Percentiles rank a stretch among this genome's conserved stretches.
Evolutionary conservation across 2,888 invertebrate species (phyloP).

Genomic region (Pediacus dermestoides): DNA sequence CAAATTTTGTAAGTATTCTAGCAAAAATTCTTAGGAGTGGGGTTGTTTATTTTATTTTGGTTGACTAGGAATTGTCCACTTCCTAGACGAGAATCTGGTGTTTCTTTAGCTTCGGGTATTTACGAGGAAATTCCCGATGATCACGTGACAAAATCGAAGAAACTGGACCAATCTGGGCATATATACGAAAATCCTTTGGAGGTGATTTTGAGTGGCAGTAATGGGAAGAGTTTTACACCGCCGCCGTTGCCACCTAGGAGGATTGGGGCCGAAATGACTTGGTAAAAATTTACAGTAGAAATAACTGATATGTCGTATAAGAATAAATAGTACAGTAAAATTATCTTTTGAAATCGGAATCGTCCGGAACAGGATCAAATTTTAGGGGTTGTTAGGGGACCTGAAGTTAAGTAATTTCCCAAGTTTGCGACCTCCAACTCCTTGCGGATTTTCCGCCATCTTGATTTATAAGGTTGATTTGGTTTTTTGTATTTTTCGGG

Average conservation of each 20-base stretch:
- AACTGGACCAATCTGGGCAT: slow-evolving; percentile 29
- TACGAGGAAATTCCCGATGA: slow-evolving; percentile 65
- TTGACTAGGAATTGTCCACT: slow-evolving; percentile 16
- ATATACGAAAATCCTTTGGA: slow-evolving; percentile 50
- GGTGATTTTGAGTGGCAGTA: slow-evolving; percentile 38
- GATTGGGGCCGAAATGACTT: no score
- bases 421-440: no score
- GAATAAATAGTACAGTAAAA: no score
- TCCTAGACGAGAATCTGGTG: slow-evolving; percentile 56
- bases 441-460: no score
- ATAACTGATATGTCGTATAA: no score
- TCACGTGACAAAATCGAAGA: slow-evolving; percentile 14
- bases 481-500: no score
- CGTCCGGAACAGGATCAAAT: no score
- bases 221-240: slow-evolving; percentile 30
- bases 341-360: no score
- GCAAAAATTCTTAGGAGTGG: slow-evolving; percentile 3
- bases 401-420: no score
- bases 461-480: no score
- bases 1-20: slow-evolving; percentile 19
- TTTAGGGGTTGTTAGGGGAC: no score
- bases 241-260: slow-evolving; percentile 53
- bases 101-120: slow-evolving; percentile 60
- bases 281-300: slow-evolving; percentile 3
- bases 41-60: slow-evolving; percentile 8